Base-by-base conservation (phyloP, 2,797 vertebrate species). In the Phrynocephalus guinanensis region DNA sequence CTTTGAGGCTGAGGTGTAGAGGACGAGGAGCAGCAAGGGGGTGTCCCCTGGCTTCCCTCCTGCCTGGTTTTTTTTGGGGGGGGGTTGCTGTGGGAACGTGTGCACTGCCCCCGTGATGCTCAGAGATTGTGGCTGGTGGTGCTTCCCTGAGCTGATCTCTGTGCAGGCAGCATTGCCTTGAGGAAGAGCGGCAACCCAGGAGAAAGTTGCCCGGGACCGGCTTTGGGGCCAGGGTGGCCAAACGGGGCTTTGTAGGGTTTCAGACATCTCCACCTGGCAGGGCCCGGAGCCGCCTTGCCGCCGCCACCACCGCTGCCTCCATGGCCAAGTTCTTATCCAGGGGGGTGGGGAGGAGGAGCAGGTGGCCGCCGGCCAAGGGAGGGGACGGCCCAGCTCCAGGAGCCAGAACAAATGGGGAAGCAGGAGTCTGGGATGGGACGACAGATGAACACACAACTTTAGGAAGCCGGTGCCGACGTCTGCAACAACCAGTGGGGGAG, bases 51-150 rank as follows among this genome's bases (percentile, higher is more conserved):
- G 60, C 60, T 16, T 63, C 18, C 60, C 18, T 20, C 67, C 71
- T 30, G 78, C 67, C 28, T 28, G 77, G 82, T 70, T 66, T 82
- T 80, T 73, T 71, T 73, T 84, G 93, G 86, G 10, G 1, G 2
- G 67, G 9, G 60, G 93, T 94, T 93, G 90, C 93, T 79, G 82
- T 90, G 90, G 90, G 2, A 79, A 94, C 92, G 0, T 1, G 80
- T 85, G 66, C 20, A 26, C 44, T 68, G 91, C 88, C 13, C 4
- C 80, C 0, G 20, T 72, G 79, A 81, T 68, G 90, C 89, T 83
- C 88, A 16, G 63, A 28, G 75, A 75, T 87, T 89, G 88, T 73
- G 82, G 86, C 85, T 82, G 75, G 75, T 73, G 68, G 87, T 90
- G 77, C 85, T 86, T 44, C 44, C 5, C 30, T 66, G 78, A 33